Percentiles rank a stretch among this genome's conserved stretches.
These are phyloP conservation scores for Anhinga anhinga DNA, from an alignment of 2,113 vertebrate genomes.

Conservation along the genomic window DNA sequence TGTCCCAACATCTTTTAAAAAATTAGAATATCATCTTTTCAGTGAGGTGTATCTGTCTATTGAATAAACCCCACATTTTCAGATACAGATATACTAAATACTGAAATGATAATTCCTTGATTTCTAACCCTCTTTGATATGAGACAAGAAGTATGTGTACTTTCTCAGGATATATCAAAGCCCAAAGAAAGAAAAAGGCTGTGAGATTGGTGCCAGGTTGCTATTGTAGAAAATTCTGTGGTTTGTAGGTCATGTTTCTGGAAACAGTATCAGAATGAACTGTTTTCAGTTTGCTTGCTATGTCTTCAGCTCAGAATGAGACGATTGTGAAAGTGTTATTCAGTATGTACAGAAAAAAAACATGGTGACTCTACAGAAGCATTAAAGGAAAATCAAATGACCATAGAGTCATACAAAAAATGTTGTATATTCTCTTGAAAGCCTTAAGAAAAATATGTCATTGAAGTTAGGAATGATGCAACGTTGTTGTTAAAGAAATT, in stretches of 20 bases:
- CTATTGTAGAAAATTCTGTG: not conserved
- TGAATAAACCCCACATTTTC: not conserved
- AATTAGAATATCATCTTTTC: not conserved
- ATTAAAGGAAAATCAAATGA: not conserved
- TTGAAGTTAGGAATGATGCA: not conserved
- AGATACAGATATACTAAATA: not conserved
- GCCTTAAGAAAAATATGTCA: not conserved
- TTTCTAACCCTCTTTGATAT: not conserved
- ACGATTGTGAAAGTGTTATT: not conserved
- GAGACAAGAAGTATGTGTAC: not conserved
- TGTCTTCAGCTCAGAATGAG: not conserved
- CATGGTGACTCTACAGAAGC: not conserved
- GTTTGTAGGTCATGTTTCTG: constrained; percentile 36
- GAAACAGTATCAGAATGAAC: not conserved
- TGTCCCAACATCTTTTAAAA: not conserved
- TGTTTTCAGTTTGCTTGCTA: not conserved
- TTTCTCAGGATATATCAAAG: constrained; percentile 13
- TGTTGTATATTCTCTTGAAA: not conserved
- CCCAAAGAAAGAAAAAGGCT: not conserved
- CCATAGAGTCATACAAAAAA: not conserved
- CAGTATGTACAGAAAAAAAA: not conserved
- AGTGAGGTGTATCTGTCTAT: not conserved
- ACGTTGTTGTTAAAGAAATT: not conserved
- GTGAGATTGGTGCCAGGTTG: not conserved
- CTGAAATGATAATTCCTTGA: not conserved